These are phyloP conservation scores for Antechinus stuartii DNA, from an alignment of 2,113 vertebrate genomes.

Conservation along the genomic window DNA sequence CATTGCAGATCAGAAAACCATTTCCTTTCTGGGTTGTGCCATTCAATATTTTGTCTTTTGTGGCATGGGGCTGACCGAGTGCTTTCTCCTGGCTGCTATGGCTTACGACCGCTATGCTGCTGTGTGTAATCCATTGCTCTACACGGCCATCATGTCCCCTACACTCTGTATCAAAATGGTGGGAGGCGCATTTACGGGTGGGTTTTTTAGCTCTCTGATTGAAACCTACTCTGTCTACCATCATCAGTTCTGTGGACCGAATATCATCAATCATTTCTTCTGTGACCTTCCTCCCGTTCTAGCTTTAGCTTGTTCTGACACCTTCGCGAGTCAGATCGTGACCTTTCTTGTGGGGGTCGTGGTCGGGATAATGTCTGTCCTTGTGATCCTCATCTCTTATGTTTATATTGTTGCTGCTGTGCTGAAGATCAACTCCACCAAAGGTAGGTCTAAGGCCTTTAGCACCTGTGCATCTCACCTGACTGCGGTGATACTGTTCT, in stretches of 20 bases:
- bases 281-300: constrained; percentile 68
- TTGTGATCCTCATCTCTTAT: constrained; percentile 57
- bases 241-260: constrained; percentile 71
- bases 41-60: constrained; percentile 60
- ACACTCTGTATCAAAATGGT: constrained; percentile 58
- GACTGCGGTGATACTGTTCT: constrained; percentile 58
- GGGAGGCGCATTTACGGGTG: constrained; percentile 37
- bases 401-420: constrained; percentile 21
- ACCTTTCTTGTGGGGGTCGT: constrained; percentile 43
- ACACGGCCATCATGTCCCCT: constrained; percentile 36
- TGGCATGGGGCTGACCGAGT: constrained; percentile 55
- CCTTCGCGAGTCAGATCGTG: constrained; percentile 50
- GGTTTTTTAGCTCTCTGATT: constrained; percentile 60
- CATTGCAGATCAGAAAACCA: constrained; percentile 40
- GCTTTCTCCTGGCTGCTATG: constrained; percentile 68
- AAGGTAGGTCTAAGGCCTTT: constrained; percentile 63
- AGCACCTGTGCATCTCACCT: constrained; percentile 61
- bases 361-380: constrained; percentile 28
- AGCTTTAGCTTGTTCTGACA: constrained; percentile 67
- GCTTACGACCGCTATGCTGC: constrained; percentile 62
- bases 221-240: constrained; percentile 52
- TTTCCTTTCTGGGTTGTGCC: constrained; percentile 64
- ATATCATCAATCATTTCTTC: constrained; percentile 65
- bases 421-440: constrained; percentile 44
- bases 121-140: constrained; percentile 61